Evolutionary conservation across 2,113 vertebrate species (phyloP).

Genomic region (Cyanocitta stelleri): DNA sequence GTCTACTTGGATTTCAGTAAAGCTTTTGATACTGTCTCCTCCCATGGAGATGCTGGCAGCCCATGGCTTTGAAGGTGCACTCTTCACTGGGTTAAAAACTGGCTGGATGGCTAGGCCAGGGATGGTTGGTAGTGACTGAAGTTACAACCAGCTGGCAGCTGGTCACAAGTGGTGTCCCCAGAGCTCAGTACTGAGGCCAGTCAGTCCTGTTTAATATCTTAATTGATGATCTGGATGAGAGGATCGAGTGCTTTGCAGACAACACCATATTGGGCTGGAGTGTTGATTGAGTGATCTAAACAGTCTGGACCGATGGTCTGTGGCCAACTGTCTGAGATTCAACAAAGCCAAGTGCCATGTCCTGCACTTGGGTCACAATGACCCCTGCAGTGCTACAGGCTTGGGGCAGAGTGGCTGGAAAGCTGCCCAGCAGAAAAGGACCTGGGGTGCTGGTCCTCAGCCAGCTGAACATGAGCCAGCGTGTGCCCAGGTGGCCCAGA

Average conservation of each 20-base stretch:
- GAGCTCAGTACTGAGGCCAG: neutral
- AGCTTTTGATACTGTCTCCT: neutral
- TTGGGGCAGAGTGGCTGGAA: neutral
- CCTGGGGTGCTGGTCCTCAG: neutral
- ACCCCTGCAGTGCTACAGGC: neutral
- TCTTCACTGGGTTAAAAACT: neutral
- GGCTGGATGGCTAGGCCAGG: rapidly evolving
- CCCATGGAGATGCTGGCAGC: neutral
- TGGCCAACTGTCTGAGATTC: neutral
- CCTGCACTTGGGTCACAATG: neutral
- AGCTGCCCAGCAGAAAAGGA: neutral
- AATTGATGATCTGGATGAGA: neutral
- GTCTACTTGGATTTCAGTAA: neutral
- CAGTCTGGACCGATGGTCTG: no score
- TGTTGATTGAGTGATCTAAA: neutral
- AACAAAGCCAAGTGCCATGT: rapidly evolving
- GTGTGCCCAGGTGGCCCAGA: neutral
- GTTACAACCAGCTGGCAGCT: rapidly evolving
- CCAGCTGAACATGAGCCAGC: neutral
- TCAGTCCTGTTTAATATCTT: neutral
- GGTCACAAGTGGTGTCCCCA: neutral
- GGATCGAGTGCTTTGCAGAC: neutral
- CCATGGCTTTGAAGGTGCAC: neutral
- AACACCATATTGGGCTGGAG: neutral
- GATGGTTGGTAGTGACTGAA: neutral